Base-by-base conservation (phyloP, 2,113 vertebrate species). In the Osmerus mordax region DNA sequence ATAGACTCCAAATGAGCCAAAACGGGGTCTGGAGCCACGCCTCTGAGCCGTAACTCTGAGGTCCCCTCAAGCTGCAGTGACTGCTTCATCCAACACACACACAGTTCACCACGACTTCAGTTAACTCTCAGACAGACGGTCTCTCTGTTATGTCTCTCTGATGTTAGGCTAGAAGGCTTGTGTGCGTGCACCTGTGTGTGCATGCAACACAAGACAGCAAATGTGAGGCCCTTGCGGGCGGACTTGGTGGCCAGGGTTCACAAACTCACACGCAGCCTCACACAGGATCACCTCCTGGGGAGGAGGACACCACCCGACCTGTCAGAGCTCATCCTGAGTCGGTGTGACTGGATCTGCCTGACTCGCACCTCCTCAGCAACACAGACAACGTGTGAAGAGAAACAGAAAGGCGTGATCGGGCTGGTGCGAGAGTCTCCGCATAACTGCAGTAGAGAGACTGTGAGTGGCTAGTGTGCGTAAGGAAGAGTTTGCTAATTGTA, bases 31-130 rank as follows among this genome's bases (percentile, higher is more conserved):
- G n/a, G 11, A 74, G 70, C 80, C 67, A 54, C 73, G 77, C 74
- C 72, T 79, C 76, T 58, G 70, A 84, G 78, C 81, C 77, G 76
- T 72, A 71, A 76, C 81, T 85, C 73, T 84, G 77, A 78, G 77
- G 67, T 3, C 73, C 82, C 70, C 81, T 78, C 74, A 19, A 61
- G 55, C 61, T 16, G 55, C 76, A 72, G 76, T 78, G 79, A 78
- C 68, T 25, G 59, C 79, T 74, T 72, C 41, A 47, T 47, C 9
- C 7, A 47, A 47, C 7, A 47, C 41, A 47, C 41, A 47, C 1
- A 47, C 41, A 12, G 41, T 47, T 8, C 41, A 47, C 41, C 7
- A 11, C 9, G 7, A 12, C 41, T 47, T 47, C 9, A 47, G 7
- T 47, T 47, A 47, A 47, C 41, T 2, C 41, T 47, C 9, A 0